phyloP scores from a whole-genome alignment of 2,797 vertebrate species.

The Anas capensis region DNA sequence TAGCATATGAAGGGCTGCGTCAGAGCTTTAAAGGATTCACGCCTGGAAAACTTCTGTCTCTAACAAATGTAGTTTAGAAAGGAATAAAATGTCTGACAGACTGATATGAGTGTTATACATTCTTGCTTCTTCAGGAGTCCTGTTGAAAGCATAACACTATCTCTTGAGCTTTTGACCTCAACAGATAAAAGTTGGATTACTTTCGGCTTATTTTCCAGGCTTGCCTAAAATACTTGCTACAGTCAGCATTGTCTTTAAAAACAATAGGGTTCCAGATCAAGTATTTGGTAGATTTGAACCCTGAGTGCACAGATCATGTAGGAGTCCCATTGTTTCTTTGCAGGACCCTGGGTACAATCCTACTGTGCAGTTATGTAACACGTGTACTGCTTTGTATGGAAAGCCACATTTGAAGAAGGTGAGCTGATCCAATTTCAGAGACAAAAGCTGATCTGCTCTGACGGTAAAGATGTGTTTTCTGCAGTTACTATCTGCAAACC shows the following conservation, averaged over 20 bases:
- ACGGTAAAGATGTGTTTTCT: slow-evolving; percentile 41
- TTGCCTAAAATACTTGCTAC: neutral
- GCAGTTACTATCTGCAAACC: slow-evolving; percentile 41
- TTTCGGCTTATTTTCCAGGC: slow-evolving; percentile 16
- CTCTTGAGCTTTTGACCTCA: slow-evolving; percentile 9
- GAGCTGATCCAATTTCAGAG: slow-evolving; percentile 22
- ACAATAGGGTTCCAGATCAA: neutral
- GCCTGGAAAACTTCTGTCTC: neutral
- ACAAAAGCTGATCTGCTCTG: slow-evolving; percentile 24
- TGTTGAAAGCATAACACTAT: neutral
- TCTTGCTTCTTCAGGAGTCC: neutral
- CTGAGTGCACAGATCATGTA: neutral
- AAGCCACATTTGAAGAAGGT: neutral
- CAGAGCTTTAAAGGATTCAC: neutral
- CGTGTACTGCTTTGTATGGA: neutral
- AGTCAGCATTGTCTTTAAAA: neutral
- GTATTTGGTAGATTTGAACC: neutral
- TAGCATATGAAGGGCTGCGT: neutral
- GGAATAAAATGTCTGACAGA: neutral
- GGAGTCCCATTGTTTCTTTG: neutral
- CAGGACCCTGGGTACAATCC: neutral
- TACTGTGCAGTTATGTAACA: neutral
- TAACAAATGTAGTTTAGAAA: neutral
- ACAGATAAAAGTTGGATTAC: neutral
- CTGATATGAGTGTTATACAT: neutral